Conservation (phyloP, 2,888 invertebrate genomes). For the Thecophora atra region DNA sequence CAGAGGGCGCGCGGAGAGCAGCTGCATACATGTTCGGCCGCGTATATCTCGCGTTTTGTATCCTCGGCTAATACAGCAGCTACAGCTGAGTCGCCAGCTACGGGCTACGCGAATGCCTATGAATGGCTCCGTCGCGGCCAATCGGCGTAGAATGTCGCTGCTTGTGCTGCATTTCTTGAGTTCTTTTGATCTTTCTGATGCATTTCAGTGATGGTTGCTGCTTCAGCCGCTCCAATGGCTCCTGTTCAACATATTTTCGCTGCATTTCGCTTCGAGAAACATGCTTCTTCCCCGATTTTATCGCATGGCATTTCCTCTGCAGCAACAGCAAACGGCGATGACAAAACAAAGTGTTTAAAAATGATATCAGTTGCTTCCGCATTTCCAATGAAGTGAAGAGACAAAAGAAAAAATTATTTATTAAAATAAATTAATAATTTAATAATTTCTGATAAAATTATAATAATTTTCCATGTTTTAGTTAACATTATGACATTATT, state of each 20-base stretch:
- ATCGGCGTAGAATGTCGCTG: background rate
- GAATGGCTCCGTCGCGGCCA: no score
- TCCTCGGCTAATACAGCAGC: no score
- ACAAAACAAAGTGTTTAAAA: background rate
- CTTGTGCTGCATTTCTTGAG: background rate
- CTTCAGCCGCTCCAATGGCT: background rate
- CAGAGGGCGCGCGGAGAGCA: no score
- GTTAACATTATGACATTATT: no score
- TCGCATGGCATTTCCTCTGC: slow-evolving; percentile 16
- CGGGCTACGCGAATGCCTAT: no score
- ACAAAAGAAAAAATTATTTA: background rate
- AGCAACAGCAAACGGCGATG: background rate
- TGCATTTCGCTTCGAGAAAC: background rate
- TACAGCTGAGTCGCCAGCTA: no score
- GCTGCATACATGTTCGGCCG: no score
- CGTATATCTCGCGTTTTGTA: no score
- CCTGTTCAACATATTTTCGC: background rate
- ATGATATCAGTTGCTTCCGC: no score
- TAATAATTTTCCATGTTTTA: no score
- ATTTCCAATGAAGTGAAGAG: no score
- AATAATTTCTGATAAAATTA: no score
- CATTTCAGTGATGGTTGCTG: background rate
- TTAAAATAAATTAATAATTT: background rate
- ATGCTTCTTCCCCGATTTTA: background rate
- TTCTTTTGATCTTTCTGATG: background rate